Evolutionary conservation across 1,140 invertebrate species (phyloP), one percentile per base, ranked within the genome.

Genomic region (Ceratitis capitata): DNA sequence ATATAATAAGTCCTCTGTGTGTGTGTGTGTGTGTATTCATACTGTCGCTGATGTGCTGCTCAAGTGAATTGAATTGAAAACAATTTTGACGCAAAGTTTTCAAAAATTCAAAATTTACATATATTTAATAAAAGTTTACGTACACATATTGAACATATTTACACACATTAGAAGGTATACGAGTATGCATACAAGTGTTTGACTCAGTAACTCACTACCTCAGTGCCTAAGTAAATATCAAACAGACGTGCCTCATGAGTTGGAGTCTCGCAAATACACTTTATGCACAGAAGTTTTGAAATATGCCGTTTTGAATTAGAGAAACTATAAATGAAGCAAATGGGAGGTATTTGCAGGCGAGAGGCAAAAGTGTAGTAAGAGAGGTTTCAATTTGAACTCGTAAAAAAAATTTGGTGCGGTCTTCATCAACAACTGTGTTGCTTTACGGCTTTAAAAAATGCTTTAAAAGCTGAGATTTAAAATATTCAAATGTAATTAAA

Each of bases 231-330:
- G 51, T 56, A 1, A n/a, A 1, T 56, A 7, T n/a, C n/a, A n/a
- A n/a, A n/a, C n/a, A n/a, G n/a, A n/a, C n/a, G n/a, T n/a, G n/a
- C n/a, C n/a, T n/a, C n/a, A n/a, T 53, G 51, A 6, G 51, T n/a
- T 1, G 4, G 9, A 3, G 49, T 19, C 9, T 53, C 19, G 19
- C 4, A 53, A 53, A 53, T 56, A 56, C 51, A 56, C 32, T 69
- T 69, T 69, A 69, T 69, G 61, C 61, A 69, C 39, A 69, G 39
- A 32, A 69, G 29, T 69, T 69, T 35, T 69, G 61, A 69, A 69
- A 69, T 35, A 69, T 35, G 1, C 32, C 14, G 39, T 35, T 32
- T 69, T 69, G 32, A 14, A 19, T 39, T n/a, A 32, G 29, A 10
- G 61, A 4, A 10, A 64, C 19, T 26, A 12, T 16, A 64, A 35